Evolutionary conservation across 2,888 invertebrate species (phyloP), one percentile per base, ranked within the genome.

Genomic region (Arctia plantaginis): DNA sequence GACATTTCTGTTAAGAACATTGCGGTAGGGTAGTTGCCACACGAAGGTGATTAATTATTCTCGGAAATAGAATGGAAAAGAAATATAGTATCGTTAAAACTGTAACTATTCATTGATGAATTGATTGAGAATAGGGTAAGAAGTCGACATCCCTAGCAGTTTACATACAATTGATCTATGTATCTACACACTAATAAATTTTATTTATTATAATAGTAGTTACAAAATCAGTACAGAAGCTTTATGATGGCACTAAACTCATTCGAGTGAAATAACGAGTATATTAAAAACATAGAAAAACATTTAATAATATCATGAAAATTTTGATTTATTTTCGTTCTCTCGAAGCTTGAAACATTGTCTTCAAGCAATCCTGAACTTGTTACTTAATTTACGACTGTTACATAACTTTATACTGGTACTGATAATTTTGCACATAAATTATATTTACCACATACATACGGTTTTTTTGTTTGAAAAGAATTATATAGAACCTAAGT

Each of bases 1-100:
- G 72, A 67, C 66, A 67, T 72, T 62, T 71, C 74, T 74, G 62
- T 62, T 20, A 67, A 39, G 70, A 62, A 70, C 70, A 59, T 71
- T 30, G 44, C 73, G 47, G 39, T 69, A 72, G 55, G 55, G 47
- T 51, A 68, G 47, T 64, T 30, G 35, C 10, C 65, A 35, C 59
- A 67, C 8, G n/a, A 65, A 71, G 13, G 67, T 59, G 51, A 70
- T 66, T 71, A 66, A 69, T 74, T 66, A 72, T n/a, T 39, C 33
- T 51, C n/a, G 39, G 10, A 47, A 39, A 64, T 70, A 62, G 55
- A 70, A 70, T 62, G 35, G 70, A 62, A 70, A 70, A 70, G 27
- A 62, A 70, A 59, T 69, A 59, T 39, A 69, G 41, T 27, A 59
- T 18, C 69, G 33, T 69, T 41, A 70, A 70, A 27, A 70, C 59